These are phyloP conservation scores for Vireo griseus DNA, from an alignment of 2,797 vertebrate genomes.

Conservation along the genomic window DNA sequence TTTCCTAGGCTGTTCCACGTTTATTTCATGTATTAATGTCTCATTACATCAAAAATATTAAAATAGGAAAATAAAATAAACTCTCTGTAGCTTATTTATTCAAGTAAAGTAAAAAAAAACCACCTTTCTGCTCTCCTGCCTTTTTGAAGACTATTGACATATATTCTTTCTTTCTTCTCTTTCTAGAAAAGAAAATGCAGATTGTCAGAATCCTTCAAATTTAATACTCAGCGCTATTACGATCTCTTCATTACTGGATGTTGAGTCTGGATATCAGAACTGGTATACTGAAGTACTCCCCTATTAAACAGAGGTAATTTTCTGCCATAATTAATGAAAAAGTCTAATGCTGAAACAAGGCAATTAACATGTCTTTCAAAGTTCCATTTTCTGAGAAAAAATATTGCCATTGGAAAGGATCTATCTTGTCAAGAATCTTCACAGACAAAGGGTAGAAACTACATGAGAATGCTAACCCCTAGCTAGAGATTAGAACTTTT, in stretches of 20 bases:
- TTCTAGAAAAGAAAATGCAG: conserved; percentile 24
- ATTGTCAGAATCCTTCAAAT: not conserved
- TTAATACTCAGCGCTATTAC: not conserved
- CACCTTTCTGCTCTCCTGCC: not conserved
- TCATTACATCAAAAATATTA: not conserved
- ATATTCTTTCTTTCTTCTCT: not conserved
- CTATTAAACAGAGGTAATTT: conserved; percentile 42
- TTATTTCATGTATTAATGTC: not conserved
- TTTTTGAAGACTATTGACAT: not conserved
- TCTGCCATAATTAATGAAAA: not conserved
- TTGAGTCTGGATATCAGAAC: conserved; percentile 13
- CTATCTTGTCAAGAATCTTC: not conserved
- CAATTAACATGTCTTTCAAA: not conserved
- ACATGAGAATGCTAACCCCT: not conserved
- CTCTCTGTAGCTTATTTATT: not conserved
- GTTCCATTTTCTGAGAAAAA: not conserved
- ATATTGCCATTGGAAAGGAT: not conserved
- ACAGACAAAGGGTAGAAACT: not conserved
- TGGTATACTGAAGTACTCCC: not conserved
- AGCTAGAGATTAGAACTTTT: not conserved
- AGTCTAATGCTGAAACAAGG: not conserved
- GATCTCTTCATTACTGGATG: conserved; percentile 12
- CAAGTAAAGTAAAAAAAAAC: not conserved
- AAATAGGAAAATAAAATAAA: conserved; percentile 35
- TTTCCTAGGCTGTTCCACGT: not conserved